phyloP scores from a whole-genome alignment of 2,113 vertebrate genomes.

The Xyliphius kryptos region DNA sequence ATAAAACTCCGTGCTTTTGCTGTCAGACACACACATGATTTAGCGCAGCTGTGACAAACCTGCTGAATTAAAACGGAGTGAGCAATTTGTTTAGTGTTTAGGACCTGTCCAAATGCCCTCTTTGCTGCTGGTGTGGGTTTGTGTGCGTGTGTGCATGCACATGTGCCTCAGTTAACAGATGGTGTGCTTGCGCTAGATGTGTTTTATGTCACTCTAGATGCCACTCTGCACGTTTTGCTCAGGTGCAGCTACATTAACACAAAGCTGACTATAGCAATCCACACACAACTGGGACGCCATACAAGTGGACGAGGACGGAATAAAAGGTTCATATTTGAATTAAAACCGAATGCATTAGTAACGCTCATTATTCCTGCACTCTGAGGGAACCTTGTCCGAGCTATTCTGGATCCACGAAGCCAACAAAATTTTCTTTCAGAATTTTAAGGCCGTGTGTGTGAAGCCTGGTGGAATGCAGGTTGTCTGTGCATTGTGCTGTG shows the following conservation, averaged over 20 bases:
- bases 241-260: conserved; percentile 53
- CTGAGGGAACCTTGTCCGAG: too few species aligned
- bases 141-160: conserved; percentile 21
- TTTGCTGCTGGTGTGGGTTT: conserved; percentile 25
- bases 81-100: conserved; percentile 63
- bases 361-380: too few species aligned
- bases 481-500: neutral
- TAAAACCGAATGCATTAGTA: too few species aligned
- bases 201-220: conserved; percentile 68
- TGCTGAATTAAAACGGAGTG: conserved; percentile 45
- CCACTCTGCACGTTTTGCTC: conserved; percentile 67
- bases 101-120: conserved; percentile 50
- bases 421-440: too few species aligned
- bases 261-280: neutral
- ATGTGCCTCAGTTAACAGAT: conserved; percentile 61
- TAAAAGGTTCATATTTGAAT: too few species aligned
- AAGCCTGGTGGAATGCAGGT: neutral
- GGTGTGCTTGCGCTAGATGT: conserved; percentile 66
- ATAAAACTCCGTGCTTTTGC: conserved; percentile 55
- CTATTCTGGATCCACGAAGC: too few species aligned
- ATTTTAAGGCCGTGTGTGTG: too few species aligned
- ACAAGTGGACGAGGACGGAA: too few species aligned
- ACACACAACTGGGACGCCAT: too few species aligned
- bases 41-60: conserved; percentile 54
- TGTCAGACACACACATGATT: conserved; percentile 53